These are phyloP conservation scores for Rhynchomys soricoides DNA, from an alignment of 2,113 vertebrate species.

Conservation along the genomic window DNA sequence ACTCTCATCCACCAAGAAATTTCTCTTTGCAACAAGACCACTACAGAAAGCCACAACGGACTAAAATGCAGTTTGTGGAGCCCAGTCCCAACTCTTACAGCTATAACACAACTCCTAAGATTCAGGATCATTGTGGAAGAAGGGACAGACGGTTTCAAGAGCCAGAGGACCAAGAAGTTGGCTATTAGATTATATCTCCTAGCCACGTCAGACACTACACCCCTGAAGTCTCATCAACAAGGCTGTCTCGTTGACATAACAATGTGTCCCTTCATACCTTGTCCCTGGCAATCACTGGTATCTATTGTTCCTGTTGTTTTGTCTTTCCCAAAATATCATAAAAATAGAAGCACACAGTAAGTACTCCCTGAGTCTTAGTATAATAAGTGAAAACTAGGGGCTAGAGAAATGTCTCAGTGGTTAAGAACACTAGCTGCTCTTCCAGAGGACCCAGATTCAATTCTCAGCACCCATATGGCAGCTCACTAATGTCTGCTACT, in stretches of 20 bases:
- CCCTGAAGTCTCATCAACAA: not conserved
- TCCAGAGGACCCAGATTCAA: no score
- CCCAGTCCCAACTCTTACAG: not conserved
- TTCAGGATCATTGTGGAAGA: not conserved
- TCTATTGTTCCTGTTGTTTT: not conserved
- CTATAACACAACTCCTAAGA: not conserved
- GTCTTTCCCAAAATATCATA: not conserved
- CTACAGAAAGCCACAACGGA: not conserved
- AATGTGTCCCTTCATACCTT: not conserved
- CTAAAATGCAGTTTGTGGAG: not conserved
- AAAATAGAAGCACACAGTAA: not conserved
- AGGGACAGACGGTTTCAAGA: not conserved
- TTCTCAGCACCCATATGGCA: no score
- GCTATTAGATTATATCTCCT: not conserved
- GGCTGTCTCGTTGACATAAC: not conserved
- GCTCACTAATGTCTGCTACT: not conserved
- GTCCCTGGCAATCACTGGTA: not conserved
- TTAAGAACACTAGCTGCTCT: no score
- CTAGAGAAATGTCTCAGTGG: no score
- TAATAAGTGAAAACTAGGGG: no score
- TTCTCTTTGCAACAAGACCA: not conserved
- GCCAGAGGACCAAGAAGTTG: not conserved
- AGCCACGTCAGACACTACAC: not conserved
- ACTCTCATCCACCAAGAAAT: not conserved
- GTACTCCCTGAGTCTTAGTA: not conserved